Base-by-base conservation (phyloP, 2,113 vertebrate species). In the Xenopus borealis region DNA sequence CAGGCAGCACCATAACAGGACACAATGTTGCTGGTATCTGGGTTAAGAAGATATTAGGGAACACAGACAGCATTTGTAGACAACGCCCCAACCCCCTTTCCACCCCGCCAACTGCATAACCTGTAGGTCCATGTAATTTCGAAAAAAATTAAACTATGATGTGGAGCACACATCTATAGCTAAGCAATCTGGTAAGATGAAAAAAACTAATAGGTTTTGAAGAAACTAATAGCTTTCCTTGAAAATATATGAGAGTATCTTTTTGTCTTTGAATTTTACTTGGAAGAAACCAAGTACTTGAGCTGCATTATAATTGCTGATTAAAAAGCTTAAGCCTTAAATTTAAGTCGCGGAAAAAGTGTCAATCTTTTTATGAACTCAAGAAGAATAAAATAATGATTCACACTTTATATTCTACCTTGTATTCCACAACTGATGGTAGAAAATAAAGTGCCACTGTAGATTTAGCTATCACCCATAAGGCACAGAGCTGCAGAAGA, bases 261-360 rank as follows among this genome's bases (percentile, higher is more conserved):
- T 80, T 82, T 86, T 81, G 73, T 72, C 33, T 45, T 76, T 65
- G 62, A 67, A 72, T 79, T 70, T 61, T 47, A 77, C 75, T 82
- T 83, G 65, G 69, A 83, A 82, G 79, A 78, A 66, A 46, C 70
- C 69, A 17, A 75, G 16, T 70, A 19, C 74, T 19, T 78, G 52
- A 9, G 18, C 80, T 40, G 33, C 7, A 6, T 40, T 40, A 7
- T 40, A 78, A 66, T 82, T 20, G 74, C 69, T 67, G 27, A 30
- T 53, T 69, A 69, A 58, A 27, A 76, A 62, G 68, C 52, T 52
- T 68, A 68, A 69, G 47, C 3, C 33, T 7, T 40, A 40, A 40
- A 9, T 40, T 40, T 40, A 40, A 40, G 23, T 9, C 33, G 6
- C 2, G 33, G 5, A 40, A 6, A 40, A 40, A 4, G 3, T 40